phyloP scores from a whole-genome alignment of 2,797 vertebrate species.

The Enteromius argenteus region DNA sequence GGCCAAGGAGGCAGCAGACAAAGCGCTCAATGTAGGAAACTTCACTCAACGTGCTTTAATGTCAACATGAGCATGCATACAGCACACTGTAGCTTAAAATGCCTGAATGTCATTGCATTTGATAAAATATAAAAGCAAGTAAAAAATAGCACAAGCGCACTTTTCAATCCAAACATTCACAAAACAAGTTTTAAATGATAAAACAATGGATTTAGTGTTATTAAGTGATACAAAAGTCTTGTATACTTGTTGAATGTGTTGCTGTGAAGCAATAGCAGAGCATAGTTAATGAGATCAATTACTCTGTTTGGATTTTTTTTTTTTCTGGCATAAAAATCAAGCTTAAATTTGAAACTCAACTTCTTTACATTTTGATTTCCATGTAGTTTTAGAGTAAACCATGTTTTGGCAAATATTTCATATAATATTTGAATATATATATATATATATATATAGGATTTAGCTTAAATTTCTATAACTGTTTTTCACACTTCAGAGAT shows the following conservation, averaged over 20 bases:
- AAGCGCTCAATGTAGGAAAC: conserved; percentile 84
- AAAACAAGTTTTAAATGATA: background rate
- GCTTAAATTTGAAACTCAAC: background rate
- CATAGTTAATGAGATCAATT: background rate
- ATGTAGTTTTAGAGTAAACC: background rate
- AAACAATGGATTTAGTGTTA: background rate
- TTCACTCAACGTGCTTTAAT: background rate
- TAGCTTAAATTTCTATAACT: too few species aligned
- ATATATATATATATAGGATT: too few species aligned
- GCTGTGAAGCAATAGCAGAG: background rate
- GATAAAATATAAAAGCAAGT: background rate
- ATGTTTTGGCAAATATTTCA: background rate
- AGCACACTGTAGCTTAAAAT: background rate
- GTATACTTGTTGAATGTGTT: background rate
- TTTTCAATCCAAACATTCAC: background rate
- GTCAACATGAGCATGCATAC: background rate
- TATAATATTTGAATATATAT: background rate
- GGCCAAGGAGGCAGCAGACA: conserved; percentile 85
- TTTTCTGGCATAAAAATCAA: background rate
- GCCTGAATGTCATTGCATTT: too few species aligned
- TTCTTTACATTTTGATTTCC: background rate
- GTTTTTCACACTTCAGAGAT: too few species aligned
- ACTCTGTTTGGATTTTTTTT: background rate
- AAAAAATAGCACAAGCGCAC: background rate
- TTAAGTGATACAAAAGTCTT: background rate